Conservation (phyloP, 2,113 vertebrate species). For the Zosterops lateralis region DNA sequence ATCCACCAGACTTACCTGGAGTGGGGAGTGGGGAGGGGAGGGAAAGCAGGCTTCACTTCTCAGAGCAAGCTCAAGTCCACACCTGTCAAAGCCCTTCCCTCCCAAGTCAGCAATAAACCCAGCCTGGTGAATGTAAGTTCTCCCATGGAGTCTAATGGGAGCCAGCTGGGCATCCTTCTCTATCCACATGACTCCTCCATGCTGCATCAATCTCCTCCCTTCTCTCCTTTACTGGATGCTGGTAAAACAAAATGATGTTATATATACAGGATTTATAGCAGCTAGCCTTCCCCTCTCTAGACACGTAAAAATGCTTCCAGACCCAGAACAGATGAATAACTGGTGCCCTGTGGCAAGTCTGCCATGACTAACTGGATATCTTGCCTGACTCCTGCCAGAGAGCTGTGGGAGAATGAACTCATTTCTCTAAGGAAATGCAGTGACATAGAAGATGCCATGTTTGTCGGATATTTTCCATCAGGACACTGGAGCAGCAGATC, state of each 20-base stretch:
- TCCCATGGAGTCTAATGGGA: background rate
- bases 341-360: background rate
- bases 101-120: constrained; percentile 12
- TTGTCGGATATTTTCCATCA: background rate
- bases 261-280: background rate
- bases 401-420: background rate
- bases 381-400: background rate
- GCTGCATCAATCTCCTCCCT: background rate
- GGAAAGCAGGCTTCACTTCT: background rate
- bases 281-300: background rate
- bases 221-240: background rate
- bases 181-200: background rate
- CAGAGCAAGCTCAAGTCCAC: background rate
- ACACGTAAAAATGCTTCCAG: background rate
- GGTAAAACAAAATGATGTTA: background rate
- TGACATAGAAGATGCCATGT: background rate
- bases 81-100: background rate
- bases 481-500: background rate
- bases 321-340: background rate
- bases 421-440: background rate
- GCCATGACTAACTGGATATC: background rate
- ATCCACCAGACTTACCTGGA: background rate
- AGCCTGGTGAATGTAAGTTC: background rate
- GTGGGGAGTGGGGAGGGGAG: background rate
- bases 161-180: constrained; percentile 22